Base-by-base conservation (phyloP, 2,888 invertebrate species). In the Cybosia mesomella region DNA sequence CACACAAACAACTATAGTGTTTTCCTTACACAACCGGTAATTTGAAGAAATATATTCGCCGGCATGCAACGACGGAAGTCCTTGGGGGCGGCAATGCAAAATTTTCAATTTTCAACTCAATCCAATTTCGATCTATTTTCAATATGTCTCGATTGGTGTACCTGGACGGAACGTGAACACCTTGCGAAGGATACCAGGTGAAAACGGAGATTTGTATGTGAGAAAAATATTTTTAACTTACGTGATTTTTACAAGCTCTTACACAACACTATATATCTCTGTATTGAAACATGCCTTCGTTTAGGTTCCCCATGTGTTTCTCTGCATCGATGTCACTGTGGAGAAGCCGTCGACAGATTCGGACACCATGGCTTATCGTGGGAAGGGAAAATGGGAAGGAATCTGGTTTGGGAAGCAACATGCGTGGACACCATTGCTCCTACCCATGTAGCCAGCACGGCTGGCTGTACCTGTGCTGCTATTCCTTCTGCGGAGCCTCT, bases 121-220 rank as follows among this genome's bases (percentile, higher is more conserved):
- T 80, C 72, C 80, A 78, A 80, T 80, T 79, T 79, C 80, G 73
- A 80, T 80, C 72, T 79, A 80, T 80, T 80, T 79, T 80, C 80
- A 80, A 80, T 80, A 80, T 75, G 69, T 71, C 68, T 73, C 80
- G 68, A 76, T 78, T 80, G 78, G 72, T 73, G 67, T 68, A 73
- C 68, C 71, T 73, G 79, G 75, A 67, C 72, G 69, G 72, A 71
- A 75, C 74, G 80, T 72, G 80, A 68, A 68, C 60, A 68, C 68
- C 70, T 76, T 72, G 77, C 54, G 67, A 78, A 68, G 74, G 70
- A 70, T 69, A 71, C 34, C 75, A 67, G 69, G 78, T 70, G 67
- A 58, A 39, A 74, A 66, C 60, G 49, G 67, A 66, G 11, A 28
- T 22, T n/a, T 18, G 18, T 49, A n/a, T 49, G 49, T 9, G 1